Percentiles rank a stretch among this genome's conserved stretches.
These are phyloP conservation scores for Meandrina meandrites DNA, from an alignment of 92 coral and sea anemone species.

Conservation along the genomic window DNA sequence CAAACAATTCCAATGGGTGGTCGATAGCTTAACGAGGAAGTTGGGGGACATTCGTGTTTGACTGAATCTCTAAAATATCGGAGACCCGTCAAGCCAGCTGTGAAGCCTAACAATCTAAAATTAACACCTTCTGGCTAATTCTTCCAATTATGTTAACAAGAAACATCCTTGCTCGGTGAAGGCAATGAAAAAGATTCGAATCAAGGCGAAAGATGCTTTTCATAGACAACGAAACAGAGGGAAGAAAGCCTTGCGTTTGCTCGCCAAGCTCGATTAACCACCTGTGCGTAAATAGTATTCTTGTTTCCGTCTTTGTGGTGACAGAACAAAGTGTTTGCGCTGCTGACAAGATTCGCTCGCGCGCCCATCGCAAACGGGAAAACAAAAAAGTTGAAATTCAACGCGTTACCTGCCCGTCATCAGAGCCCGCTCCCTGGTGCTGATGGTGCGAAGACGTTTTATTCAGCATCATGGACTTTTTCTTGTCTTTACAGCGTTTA, in stretches of 20 bases:
- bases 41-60: not conserved
- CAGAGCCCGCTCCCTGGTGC: constrained; percentile 77
- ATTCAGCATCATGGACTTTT: constrained; percentile 85
- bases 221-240: not conserved
- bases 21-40: constrained; percentile 40
- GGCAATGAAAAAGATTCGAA: constrained; percentile 25
- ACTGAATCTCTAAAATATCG: constrained; percentile 26
- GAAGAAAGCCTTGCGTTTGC: constrained; percentile 16
- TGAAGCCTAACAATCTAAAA: constrained; percentile 49
- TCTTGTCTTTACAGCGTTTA: constrained; percentile 98
- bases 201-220: constrained; percentile 25
- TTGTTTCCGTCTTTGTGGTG: constrained; percentile 33
- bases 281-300: constrained; percentile 29
- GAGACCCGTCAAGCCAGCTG: constrained; percentile 36
- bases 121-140: constrained; percentile 83
- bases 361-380: not conserved
- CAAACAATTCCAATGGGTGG: constrained; percentile 26
- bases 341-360: constrained; percentile 6
- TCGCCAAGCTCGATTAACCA: constrained; percentile 35
- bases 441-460: constrained; percentile 77
- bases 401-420: constrained; percentile 86
- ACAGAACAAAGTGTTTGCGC: constrained; percentile 24
- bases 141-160: constrained; percentile 78
- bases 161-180: constrained; percentile 37
- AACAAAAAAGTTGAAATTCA: not conserved